These are phyloP conservation scores for Drosophila lini DNA, from an alignment of 1,140 invertebrate species.

Conservation along the genomic window DNA sequence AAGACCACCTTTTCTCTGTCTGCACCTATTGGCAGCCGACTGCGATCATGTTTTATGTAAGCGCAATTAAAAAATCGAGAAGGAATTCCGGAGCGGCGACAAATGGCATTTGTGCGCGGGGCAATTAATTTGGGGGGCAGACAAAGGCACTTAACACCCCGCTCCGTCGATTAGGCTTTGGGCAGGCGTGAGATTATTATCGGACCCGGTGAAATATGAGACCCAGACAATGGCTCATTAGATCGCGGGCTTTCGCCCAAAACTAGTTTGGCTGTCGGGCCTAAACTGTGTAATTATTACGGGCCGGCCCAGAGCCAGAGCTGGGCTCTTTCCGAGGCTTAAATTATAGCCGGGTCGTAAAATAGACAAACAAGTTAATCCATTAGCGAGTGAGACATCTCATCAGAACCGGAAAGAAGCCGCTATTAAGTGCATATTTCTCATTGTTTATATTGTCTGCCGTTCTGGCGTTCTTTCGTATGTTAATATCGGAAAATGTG, in stretches of 20 bases:
- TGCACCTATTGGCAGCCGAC: neutral
- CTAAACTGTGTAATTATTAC: constrained; percentile 64
- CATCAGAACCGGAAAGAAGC: constrained; percentile 66
- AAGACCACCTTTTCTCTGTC: neutral
- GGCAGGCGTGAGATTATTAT: constrained; percentile 74
- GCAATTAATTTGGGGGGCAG: constrained; percentile 57
- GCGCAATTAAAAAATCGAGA: constrained; percentile 28
- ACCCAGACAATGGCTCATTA: constrained; percentile 75
- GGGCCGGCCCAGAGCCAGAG: constrained; percentile 1
- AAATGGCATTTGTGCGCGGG: constrained; percentile 22
- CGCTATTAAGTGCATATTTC: constrained; percentile 69
- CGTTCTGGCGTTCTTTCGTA: constrained; percentile 46
- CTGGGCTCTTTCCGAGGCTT: constrained; percentile 29
- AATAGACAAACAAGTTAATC: constrained; percentile 78
- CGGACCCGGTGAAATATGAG: constrained; percentile 70
- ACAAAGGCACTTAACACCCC: constrained; percentile 57
- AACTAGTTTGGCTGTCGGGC: constrained; percentile 56
- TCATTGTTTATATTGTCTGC: constrained; percentile 75
- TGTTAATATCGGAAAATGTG: constrained; percentile 74
- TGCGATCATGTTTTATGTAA: constrained; percentile 27
- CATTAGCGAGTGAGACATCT: constrained; percentile 60
- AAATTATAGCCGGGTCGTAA: constrained; percentile 73
- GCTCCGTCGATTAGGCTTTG: constrained; percentile 38
- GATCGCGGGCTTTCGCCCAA: constrained; percentile 42
- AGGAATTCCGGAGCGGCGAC: constrained; percentile 26